These are phyloP conservation scores for Julus scanicus DNA, from an alignment of 2,888 invertebrate genomes.

Conservation along the genomic window DNA sequence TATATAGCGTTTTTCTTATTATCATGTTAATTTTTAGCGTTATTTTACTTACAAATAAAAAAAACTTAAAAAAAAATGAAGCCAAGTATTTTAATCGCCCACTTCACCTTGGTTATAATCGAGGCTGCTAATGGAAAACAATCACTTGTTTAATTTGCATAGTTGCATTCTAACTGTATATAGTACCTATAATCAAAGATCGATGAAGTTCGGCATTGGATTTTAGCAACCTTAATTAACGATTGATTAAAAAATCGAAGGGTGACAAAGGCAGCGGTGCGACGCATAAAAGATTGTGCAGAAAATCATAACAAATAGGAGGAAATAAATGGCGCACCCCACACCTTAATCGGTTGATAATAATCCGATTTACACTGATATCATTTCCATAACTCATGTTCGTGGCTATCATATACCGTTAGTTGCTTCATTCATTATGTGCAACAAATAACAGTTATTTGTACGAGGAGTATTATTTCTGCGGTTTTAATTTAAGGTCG, in stretches of 20 bases:
- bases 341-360: neutral
- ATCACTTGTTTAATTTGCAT: neutral
- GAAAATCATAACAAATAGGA: neutral
- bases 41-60: too few species aligned
- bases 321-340: neutral
- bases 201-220: neutral
- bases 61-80: neutral
- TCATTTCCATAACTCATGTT: constrained; percentile 18
- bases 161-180: neutral
- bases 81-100: neutral
- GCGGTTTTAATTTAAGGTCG: constrained; percentile 34
- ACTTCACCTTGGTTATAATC: neutral
- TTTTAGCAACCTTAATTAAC: neutral
- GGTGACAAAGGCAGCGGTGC: neutral
- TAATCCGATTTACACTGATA: neutral
- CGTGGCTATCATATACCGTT: neutral
- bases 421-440: constrained; percentile 20
- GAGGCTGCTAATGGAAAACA: neutral
- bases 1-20: too few species aligned
- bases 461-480: neutral
- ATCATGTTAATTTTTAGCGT: too few species aligned
- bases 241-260: neutral
- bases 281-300: too few species aligned
- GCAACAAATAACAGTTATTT: constrained; percentile 36
- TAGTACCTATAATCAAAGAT: neutral